Conservation (phyloP, 2,113 vertebrate species). For the Callaeas wilsoni region DNA sequence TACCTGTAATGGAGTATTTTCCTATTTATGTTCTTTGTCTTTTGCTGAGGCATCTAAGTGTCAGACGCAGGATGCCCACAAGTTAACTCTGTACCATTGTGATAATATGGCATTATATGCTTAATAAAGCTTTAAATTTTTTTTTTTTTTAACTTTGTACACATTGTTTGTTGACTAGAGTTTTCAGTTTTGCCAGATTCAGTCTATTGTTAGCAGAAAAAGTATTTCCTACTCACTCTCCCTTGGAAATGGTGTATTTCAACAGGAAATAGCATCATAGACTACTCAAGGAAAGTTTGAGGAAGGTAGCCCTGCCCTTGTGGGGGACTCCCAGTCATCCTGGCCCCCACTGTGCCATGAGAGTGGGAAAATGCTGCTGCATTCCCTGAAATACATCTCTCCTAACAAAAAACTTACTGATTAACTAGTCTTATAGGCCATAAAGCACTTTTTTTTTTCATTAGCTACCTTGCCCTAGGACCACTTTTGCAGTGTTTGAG, state of each 20-base stretch:
- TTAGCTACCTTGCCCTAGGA: not conserved
- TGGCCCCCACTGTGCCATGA: not conserved
- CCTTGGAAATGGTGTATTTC: not conserved
- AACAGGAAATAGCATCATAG: not conserved
- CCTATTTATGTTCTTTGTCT: not conserved
- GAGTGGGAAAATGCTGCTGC: not conserved
- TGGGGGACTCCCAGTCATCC: not conserved
- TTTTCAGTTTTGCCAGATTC: not conserved
- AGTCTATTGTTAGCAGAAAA: not conserved
- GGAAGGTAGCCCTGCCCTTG: not conserved
- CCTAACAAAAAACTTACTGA: not conserved
- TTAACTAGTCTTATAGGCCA: not conserved
- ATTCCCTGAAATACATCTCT: not conserved
- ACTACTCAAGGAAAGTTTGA: not conserved
- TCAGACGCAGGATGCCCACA: not conserved
- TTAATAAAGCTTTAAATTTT: not conserved
- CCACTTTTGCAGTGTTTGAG: not conserved
- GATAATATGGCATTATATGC: not conserved
- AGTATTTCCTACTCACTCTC: not conserved
- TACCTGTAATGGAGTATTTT: not conserved
- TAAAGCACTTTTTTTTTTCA: not conserved
- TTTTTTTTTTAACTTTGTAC: not conserved
- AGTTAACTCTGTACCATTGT: not conserved
- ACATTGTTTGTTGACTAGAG: not conserved
- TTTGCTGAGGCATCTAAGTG: not conserved